phyloP scores from a whole-genome alignment of 2,888 invertebrate species.

The Amblyteles armatorius region DNA sequence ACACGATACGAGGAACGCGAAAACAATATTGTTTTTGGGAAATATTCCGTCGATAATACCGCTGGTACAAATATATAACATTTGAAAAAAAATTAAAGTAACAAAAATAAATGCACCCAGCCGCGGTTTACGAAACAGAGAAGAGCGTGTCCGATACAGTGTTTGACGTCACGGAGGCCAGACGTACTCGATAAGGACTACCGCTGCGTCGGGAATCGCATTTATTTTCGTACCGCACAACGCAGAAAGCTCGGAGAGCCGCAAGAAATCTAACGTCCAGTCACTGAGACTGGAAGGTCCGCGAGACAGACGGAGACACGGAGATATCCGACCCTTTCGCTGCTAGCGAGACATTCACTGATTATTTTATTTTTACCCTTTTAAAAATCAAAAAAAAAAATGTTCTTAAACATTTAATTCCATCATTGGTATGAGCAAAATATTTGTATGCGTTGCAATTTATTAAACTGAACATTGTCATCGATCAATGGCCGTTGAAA shows the following conservation, averaged over 20 bases:
- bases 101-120: background rate
- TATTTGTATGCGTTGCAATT: background rate
- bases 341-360: background rate
- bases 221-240: conserved; percentile 54
- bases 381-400: no score
- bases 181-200: conserved; percentile 56
- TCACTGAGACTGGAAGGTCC: background rate
- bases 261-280: conserved; percentile 33
- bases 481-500: background rate
- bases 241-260: conserved; percentile 36
- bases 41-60: no score
- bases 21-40: no score
- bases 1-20: no score
- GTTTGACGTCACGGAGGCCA: conserved; percentile 57
- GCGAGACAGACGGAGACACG: background rate
- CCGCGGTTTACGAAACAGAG: conserved; percentile 24
- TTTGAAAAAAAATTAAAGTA: conserved; percentile 26
- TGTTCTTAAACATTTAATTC: no score
- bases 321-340: background rate
- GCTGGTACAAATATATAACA: background rate
- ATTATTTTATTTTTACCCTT: no score
- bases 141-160: conserved; percentile 42
- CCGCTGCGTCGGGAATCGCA: conserved; percentile 41
- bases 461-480: background rate
- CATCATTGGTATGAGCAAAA: no score